phyloP scores from a whole-genome alignment of 1,140 invertebrate species.

The Agraylea sexmaculata region DNA sequence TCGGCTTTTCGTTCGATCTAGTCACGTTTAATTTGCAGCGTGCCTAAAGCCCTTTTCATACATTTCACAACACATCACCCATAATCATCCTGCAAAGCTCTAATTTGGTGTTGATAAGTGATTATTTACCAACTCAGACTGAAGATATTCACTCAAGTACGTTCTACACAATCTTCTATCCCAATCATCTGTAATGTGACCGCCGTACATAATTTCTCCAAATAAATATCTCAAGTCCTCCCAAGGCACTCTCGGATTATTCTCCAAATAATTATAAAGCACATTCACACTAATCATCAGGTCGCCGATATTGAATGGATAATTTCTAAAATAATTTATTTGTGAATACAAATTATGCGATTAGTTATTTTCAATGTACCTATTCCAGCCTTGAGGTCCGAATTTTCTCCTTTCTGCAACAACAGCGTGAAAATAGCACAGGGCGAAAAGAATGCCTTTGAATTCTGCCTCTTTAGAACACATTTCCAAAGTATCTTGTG shows the following conservation, averaged over 20 bases:
- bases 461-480: conserved; percentile 91
- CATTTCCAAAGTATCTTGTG: conserved; percentile 84
- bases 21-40: no score
- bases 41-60: no score
- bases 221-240: conserved; percentile 88
- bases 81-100: no score
- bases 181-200: conserved; percentile 95
- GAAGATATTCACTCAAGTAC: conserved; percentile 81
- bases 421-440: conserved; percentile 94
- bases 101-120: not conserved
- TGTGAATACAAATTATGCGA: conserved; percentile 2
- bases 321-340: conserved; percentile 35
- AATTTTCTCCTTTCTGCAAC: conserved; percentile 88
- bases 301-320: conserved; percentile 74
- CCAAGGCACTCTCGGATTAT: conserved; percentile 78
- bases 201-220: conserved; percentile 95
- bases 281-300: conserved; percentile 87
- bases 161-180: conserved; percentile 77
- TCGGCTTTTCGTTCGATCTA: no score
- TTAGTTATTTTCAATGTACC: conserved; percentile 24
- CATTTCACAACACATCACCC: no score
- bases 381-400: conserved; percentile 91
- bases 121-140: conserved; percentile 57
- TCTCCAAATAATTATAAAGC: conserved; percentile 85
- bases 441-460: conserved; percentile 79